Conservation (phyloP, 2,113 vertebrate species). For the Hypanus sabinus region DNA sequence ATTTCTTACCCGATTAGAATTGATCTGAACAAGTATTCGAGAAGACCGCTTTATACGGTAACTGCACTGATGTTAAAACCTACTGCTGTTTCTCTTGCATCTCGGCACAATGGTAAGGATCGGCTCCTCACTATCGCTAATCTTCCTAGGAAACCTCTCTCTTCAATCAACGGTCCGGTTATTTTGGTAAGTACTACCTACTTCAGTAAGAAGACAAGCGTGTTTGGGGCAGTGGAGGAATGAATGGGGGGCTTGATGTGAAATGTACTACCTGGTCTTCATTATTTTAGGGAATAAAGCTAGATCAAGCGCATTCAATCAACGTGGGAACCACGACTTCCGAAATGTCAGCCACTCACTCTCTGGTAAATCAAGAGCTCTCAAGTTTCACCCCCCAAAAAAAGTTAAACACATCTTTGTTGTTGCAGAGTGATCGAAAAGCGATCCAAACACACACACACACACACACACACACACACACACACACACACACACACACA, state of each 20-base stretch:
- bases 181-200: not conserved
- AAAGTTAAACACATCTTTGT: not conserved
- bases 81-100: not conserved
- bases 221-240: not conserved
- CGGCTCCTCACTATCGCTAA: not conserved
- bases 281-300: not conserved
- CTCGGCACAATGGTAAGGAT: not conserved
- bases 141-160: not conserved
- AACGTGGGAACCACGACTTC: not conserved
- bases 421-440: not conserved
- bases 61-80: not conserved
- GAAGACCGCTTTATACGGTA: not conserved
- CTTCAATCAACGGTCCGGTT: no score
- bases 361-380: not conserved
- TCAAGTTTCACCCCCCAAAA: not conserved
- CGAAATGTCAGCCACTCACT: not conserved
- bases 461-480: no score
- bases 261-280: not conserved
- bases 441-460: no score
- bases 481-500: no score
- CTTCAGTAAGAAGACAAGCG: not conserved
- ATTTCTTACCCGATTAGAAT: not conserved
- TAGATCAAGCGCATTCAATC: not conserved
- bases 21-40: not conserved
- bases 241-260: not conserved